These are phyloP conservation scores for Agrotis exclamationis DNA, from an alignment of 2,888 invertebrate species.

Conservation along the genomic window DNA sequence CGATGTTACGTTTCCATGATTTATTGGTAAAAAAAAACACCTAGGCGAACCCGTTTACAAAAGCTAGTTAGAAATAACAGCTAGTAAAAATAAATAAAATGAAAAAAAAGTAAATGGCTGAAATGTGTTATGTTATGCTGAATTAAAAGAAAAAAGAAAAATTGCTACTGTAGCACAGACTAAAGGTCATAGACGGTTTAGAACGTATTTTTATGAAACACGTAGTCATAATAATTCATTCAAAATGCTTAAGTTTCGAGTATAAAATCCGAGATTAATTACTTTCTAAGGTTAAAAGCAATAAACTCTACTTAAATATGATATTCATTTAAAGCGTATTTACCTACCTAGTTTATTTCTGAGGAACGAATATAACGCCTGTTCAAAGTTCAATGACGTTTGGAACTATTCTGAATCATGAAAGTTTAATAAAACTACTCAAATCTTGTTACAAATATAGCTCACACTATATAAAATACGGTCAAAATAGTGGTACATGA, in stretches of 20 bases:
- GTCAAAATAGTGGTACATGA: background rate
- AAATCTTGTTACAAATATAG: background rate
- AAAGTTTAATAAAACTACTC: background rate
- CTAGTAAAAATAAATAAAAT: too few species aligned
- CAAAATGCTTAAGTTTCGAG: conserved; percentile 5
- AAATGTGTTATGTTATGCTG: background rate
- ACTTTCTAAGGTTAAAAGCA: conserved; percentile 25
- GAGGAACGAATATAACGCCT: background rate
- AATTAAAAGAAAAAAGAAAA: background rate
- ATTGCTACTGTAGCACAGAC: background rate
- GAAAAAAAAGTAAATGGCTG: background rate
- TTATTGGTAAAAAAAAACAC: too few species aligned
- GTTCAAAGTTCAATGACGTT: conserved; percentile 8
- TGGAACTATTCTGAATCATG: background rate
- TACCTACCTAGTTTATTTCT: conserved; percentile 6
- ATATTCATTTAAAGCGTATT: background rate
- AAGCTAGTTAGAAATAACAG: too few species aligned
- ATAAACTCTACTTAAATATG: conserved; percentile 17
- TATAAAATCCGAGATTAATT: conserved; percentile 34
- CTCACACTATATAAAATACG: background rate
- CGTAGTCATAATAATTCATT: conserved; percentile 28
- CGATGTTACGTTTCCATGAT: too few species aligned
- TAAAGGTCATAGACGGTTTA: background rate
- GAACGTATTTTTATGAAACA: background rate
- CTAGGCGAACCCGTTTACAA: too few species aligned